Percentiles rank a stretch among this genome's conserved stretches.
These are phyloP conservation scores for Distichodus sexfasciatus DNA, from an alignment of 2,797 vertebrate species.

Conservation along the genomic window DNA sequence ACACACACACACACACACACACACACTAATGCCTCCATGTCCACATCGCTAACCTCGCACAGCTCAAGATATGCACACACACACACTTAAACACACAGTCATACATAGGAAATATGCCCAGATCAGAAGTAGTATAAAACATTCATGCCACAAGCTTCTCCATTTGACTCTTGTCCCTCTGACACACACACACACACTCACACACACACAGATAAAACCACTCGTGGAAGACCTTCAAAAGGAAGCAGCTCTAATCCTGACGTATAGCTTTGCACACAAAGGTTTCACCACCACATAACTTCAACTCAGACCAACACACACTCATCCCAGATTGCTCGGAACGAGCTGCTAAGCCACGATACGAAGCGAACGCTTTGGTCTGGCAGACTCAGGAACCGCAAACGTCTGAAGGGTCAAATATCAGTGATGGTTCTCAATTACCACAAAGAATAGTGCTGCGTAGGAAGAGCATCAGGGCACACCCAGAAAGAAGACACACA, in stretches of 20 bases:
- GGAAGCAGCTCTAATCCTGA: constrained; percentile 19
- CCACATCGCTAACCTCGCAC: too few species aligned
- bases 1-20: background rate
- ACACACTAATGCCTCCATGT: too few species aligned
- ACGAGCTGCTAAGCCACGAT: constrained; percentile 5
- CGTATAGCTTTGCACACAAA: constrained; percentile 18
- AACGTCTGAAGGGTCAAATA: constrained; percentile 11
- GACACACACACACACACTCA: background rate
- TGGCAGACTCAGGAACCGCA: constrained; percentile 7
- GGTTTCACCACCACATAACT: constrained; percentile 36
- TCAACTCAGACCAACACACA: constrained; percentile 22
- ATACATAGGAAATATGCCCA: background rate
- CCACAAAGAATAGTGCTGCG: background rate
- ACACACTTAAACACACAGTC: background rate
- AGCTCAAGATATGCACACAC: background rate
- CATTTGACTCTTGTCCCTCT: background rate
- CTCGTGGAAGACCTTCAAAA: background rate
- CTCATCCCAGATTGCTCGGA: constrained; percentile 13
- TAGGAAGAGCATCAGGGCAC: constrained; percentile 28
- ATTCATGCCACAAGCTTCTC: background rate
- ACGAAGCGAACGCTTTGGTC: background rate
- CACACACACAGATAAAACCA: background rate
- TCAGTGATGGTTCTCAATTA: constrained; percentile 6
- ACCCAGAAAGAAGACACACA: constrained; percentile 1
- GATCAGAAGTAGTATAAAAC: background rate